A percentile compares a stretch with the other conserved stretches of the same genome.
Evolutionary conservation across 2,888 invertebrate genomes (phyloP).

Genomic region (Helicoverpa assulta): DNA sequence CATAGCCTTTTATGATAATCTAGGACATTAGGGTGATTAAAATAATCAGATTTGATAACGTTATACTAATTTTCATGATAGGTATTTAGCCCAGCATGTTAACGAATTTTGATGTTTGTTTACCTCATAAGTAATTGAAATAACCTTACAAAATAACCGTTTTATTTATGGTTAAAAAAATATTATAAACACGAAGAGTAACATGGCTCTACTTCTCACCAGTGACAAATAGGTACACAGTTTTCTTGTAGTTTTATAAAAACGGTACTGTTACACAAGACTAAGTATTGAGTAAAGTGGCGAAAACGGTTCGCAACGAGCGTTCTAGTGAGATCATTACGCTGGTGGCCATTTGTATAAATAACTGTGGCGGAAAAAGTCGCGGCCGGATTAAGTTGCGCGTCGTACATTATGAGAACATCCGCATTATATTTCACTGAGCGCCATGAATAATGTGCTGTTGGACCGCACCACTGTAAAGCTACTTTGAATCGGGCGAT

Average conservation of each 20-base stretch:
- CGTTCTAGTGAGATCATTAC: slow-evolving; percentile 71
- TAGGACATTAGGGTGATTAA: slow-evolving; percentile 32
- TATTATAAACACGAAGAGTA: neutral
- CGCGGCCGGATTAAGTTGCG: slow-evolving; percentile 84
- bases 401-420: slow-evolving; percentile 87
- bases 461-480: slow-evolving; percentile 78
- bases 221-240: slow-evolving; percentile 39
- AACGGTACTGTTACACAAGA: slow-evolving; percentile 47
- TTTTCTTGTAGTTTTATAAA: slow-evolving; percentile 50
- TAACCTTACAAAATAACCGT: neutral
- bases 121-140: neutral
- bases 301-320: slow-evolving; percentile 64
- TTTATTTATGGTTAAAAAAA: neutral
- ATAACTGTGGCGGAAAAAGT: slow-evolving; percentile 82
- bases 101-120: neutral
- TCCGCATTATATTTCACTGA: slow-evolving; percentile 87
- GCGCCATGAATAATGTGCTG: slow-evolving; percentile 84
- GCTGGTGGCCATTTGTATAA: slow-evolving; percentile 75
- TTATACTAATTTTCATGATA: slow-evolving; percentile 14
- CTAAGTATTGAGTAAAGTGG: slow-evolving; percentile 58
- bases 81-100: slow-evolving; percentile 1
- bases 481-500: slow-evolving; percentile 80
- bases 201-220: slow-evolving; percentile 8
- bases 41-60: slow-evolving; percentile 17
- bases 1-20: slow-evolving; percentile 20